These are phyloP conservation scores for Standfussiana lucernea DNA, from an alignment of 2,888 invertebrate species.

Conservation along the genomic window DNA sequence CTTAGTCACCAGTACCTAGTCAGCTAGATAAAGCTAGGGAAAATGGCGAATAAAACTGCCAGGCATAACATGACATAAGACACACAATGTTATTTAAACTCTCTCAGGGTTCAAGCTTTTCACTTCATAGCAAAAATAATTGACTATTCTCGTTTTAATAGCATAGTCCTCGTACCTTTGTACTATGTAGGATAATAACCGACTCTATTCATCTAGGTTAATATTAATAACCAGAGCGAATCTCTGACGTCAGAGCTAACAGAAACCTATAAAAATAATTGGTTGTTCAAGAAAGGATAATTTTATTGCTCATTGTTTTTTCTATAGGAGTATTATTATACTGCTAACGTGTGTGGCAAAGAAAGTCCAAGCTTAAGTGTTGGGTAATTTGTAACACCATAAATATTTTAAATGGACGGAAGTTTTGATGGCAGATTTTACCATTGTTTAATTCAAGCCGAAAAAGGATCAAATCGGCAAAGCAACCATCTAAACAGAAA, in stretches of 20 bases:
- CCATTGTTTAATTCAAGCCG: constrained; percentile 22
- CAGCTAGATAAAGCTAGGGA: not conserved
- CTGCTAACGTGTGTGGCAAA: constrained; percentile 35
- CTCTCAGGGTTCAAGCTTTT: not conserved
- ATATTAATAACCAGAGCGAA: not conserved
- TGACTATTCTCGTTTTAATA: not conserved
- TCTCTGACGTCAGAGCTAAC: constrained; percentile 45
- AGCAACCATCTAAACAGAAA: not conserved
- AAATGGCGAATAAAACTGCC: not conserved
- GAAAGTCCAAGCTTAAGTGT: constrained; percentile 37
- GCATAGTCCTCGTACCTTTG: not conserved
- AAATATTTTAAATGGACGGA: constrained; percentile 24
- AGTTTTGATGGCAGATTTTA: constrained; percentile 7
- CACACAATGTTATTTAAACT: not conserved
- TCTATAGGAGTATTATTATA: not conserved
- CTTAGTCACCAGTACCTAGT: not conserved
- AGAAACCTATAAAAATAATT: constrained; percentile 55
- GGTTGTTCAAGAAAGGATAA: constrained; percentile 45
- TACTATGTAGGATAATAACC: constrained; percentile 12
- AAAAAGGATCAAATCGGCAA: not conserved
- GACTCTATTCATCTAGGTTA: not conserved
- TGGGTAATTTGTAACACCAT: constrained; percentile 28
- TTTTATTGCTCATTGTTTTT: constrained; percentile 61
- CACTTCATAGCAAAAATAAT: not conserved
- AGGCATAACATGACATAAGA: too few species aligned